Evolutionary conservation across 2,888 invertebrate species (phyloP).

Genomic region (Tyria jacobaeae): DNA sequence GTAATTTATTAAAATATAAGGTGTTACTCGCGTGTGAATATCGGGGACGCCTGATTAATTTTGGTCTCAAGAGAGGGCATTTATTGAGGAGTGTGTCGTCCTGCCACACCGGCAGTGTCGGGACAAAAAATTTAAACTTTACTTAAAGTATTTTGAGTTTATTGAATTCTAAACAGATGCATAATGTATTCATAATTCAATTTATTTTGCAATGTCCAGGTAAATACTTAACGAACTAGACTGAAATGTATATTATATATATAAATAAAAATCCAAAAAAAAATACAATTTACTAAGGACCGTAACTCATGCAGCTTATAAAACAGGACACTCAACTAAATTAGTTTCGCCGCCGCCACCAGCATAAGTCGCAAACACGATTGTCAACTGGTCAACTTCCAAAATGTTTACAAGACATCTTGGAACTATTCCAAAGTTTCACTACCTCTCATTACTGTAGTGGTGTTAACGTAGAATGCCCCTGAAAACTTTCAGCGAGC

Average conservation of each 20-base stretch:
- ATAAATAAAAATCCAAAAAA: neutral
- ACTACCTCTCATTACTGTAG: slow-evolving; percentile 76
- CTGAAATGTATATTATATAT: no score
- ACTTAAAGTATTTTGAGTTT: no score
- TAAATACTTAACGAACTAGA: neutral
- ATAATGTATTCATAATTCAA: no score
- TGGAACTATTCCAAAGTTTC: slow-evolving; percentile 80
- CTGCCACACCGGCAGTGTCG: no score
- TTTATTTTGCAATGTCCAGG: no score
- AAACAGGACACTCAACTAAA: slow-evolving; percentile 7
- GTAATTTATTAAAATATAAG: no score
- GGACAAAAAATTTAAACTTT: no score
- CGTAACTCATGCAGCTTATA: neutral
- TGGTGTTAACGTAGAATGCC: slow-evolving; percentile 79
- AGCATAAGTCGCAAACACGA: slow-evolving; percentile 35
- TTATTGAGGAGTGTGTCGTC: no score
- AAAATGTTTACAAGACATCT: slow-evolving; percentile 71
- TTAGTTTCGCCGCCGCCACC: slow-evolving; percentile 15
- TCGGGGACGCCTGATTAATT: no score
- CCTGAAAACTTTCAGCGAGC: slow-evolving; percentile 78
- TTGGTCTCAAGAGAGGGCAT: no score
- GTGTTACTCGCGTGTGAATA: no score
- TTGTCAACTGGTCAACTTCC: slow-evolving; percentile 46
- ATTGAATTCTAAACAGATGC: no score
- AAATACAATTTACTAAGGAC: neutral